A percentile compares a stretch with the other conserved stretches of the same genome.
These are phyloP conservation scores for Tetranychus truncatus DNA, from an alignment of 2,888 invertebrate species.

Conservation along the genomic window DNA sequence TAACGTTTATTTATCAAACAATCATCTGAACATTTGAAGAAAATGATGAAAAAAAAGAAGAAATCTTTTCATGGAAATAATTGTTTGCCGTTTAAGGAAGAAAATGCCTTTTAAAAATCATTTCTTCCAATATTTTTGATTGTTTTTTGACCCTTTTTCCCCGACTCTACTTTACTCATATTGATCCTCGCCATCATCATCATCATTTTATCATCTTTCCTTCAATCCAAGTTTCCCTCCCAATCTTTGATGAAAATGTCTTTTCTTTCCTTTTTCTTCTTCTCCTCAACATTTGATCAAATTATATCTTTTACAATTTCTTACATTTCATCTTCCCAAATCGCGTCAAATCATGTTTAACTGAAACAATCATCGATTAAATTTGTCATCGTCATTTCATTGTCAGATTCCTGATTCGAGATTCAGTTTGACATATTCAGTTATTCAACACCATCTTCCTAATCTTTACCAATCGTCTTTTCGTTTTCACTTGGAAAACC, in stretches of 20 bases:
- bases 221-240: not conserved
- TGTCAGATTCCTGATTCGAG: not conserved
- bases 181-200: not conserved
- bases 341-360: no score
- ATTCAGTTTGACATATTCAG: not conserved
- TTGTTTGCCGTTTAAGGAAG: no score
- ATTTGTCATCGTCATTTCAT: not conserved
- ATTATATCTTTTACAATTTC: not conserved
- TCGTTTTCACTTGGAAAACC: not conserved
- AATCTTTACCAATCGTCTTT: not conserved
- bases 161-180: not conserved
- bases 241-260: not conserved
- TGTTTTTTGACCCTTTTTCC: no score
- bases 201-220: not conserved
- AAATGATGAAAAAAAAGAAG: no score
- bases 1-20: no score
- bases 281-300: not conserved
- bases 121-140: no score
- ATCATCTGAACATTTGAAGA: no score
- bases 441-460: not conserved
- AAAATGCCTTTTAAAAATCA: no score
- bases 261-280: not conserved
- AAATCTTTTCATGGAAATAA: no score
- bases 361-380: no score
- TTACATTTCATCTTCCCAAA: no score